These are phyloP conservation scores for Heliconius nattereri DNA, from an alignment of 1,140 invertebrate species.

Conservation along the genomic window DNA sequence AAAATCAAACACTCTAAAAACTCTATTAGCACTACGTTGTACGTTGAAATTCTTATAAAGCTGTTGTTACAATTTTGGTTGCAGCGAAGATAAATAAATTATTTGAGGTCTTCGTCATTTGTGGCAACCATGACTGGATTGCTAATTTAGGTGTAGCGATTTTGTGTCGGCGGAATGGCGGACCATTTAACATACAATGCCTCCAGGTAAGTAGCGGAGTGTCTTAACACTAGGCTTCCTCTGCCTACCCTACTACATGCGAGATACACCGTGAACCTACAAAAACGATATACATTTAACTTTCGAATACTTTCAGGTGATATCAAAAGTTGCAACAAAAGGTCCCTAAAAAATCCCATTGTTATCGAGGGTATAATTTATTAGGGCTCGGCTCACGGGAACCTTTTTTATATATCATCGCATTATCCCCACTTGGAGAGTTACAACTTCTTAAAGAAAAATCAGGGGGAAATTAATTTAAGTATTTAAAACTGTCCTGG, in stretches of 20 bases:
- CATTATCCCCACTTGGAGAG: constrained; percentile 79
- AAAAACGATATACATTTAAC: constrained; percentile 45
- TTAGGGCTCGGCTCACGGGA: constrained; percentile 73
- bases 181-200: no score
- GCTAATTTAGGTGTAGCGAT: no score
- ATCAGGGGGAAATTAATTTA: constrained; percentile 79
- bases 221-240: no score
- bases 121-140: no score
- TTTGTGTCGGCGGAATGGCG: no score
- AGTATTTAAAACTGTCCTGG: constrained; percentile 76
- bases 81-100: no score
- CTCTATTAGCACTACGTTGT: neutral
- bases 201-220: no score
- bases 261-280: neutral
- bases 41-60: no score
- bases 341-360: constrained; percentile 76
- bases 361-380: constrained; percentile 81
- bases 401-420: constrained; percentile 82
- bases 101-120: no score
- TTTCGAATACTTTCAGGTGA: constrained; percentile 74
- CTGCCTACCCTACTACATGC: no score
- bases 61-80: no score
- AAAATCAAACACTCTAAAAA: neutral
- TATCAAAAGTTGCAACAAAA: constrained; percentile 81
- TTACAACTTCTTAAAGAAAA: constrained; percentile 80